A percentile compares a stretch with the other conserved stretches of the same genome.
Evolutionary conservation across 2,888 invertebrate genomes (phyloP).

Genomic region (Euproctis similis): DNA sequence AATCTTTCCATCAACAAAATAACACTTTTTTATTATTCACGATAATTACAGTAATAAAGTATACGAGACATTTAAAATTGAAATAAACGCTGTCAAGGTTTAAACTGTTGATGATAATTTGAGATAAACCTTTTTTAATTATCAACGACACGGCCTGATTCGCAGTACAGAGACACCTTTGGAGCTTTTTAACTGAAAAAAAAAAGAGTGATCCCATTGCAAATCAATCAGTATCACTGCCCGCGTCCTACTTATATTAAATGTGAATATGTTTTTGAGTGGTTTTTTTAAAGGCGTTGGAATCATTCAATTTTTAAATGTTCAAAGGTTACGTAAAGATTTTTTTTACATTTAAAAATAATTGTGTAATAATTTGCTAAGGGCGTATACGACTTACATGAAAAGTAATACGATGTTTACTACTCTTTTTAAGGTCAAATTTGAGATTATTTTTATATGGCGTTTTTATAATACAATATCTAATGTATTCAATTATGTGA

Average conservation of each 20-base stretch:
- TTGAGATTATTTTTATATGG: too few relatives aligned
- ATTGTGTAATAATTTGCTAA: slow-evolving; percentile 44
- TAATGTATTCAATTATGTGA: too few relatives aligned
- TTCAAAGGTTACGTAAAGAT: slow-evolving; percentile 42
- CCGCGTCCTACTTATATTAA: slow-evolving; percentile 52
- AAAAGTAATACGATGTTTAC: too few relatives aligned
- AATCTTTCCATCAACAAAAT: too few relatives aligned
- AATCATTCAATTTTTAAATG: slow-evolving; percentile 46
- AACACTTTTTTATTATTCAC: too few relatives aligned
- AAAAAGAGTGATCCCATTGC: slow-evolving; percentile 32
- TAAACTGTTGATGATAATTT: slow-evolving; percentile 1
- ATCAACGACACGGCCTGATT: slow-evolving; percentile 10
- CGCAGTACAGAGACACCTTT: slow-evolving; percentile 10
- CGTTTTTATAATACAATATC: too few relatives aligned
- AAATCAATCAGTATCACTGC: slow-evolving; percentile 60
- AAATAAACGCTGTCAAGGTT: slow-evolving; percentile 3
- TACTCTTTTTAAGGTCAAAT: too few relatives aligned
- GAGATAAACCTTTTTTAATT: slow-evolving; percentile 1
- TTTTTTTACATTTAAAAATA: slow-evolving; percentile 50
- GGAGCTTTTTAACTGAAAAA: slow-evolving; percentile 13
- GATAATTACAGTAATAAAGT: too few relatives aligned
- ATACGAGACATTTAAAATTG: slow-evolving; percentile 1
- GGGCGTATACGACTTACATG: too few relatives aligned
- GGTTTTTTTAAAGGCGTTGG: slow-evolving; percentile 42
- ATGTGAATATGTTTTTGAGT: slow-evolving; percentile 44